These are phyloP conservation scores for Phalanger gymnotis DNA, from an alignment of 2,797 vertebrate genomes.

Conservation along the genomic window DNA sequence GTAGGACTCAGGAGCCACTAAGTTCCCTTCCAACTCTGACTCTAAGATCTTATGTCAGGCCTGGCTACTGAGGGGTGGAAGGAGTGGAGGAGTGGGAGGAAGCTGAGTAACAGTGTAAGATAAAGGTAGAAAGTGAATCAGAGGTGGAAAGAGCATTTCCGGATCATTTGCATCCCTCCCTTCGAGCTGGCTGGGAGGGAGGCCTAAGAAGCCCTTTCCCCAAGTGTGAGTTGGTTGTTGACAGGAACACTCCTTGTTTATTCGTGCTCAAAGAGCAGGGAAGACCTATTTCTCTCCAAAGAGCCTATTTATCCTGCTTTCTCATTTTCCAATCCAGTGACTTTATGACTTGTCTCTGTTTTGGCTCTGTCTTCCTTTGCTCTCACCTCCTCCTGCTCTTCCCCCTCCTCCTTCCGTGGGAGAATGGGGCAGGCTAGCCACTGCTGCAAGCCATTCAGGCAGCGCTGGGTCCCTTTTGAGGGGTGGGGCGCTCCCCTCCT, in stretches of 20 bases:
- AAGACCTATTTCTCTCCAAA: constrained; percentile 81
- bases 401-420: not conserved
- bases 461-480: not conserved
- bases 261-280: constrained; percentile 75
- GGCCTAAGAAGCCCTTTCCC: constrained; percentile 17
- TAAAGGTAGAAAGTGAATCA: not conserved
- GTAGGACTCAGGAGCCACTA: not conserved
- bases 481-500: not conserved
- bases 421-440: not conserved
- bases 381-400: constrained; percentile 19
- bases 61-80: not conserved
- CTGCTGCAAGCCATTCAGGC: not conserved
- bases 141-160: not conserved
- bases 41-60: not conserved
- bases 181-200: not conserved
- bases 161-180: not conserved
- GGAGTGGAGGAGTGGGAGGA: not conserved
- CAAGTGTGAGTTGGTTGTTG: constrained; percentile 64
- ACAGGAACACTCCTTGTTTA: constrained; percentile 78
- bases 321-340: constrained; percentile 83
- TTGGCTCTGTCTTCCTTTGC: constrained; percentile 57
- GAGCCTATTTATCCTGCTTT: constrained; percentile 77
- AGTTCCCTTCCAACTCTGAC: not conserved
- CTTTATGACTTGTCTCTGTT: constrained; percentile 79
- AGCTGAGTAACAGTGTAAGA: not conserved